These are phyloP conservation scores for Liolophura sinensis DNA, from an alignment of 1,140 invertebrate genomes.

Conservation along the genomic window DNA sequence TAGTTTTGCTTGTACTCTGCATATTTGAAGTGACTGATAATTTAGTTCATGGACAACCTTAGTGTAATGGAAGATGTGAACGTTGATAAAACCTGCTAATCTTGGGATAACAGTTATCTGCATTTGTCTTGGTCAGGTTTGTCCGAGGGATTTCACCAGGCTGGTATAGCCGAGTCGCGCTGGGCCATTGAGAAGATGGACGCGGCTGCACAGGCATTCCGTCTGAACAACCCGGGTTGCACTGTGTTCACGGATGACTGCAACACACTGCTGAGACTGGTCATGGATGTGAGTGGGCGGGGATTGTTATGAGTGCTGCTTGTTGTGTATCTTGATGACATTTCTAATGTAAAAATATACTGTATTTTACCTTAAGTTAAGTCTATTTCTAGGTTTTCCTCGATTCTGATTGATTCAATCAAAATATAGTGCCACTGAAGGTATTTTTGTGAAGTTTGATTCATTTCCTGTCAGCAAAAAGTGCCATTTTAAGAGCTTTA, in stretches of 20 bases:
- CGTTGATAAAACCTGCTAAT: background rate
- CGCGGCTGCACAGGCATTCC: conserved; percentile 78
- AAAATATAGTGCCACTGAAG: no score
- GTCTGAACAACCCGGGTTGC: conserved; percentile 75
- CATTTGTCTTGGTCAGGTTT: conserved; percentile 43
- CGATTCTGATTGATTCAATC: no score
- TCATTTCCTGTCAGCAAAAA: no score
- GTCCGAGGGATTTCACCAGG: conserved; percentile 68
- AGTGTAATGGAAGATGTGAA: background rate
- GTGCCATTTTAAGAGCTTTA: no score
- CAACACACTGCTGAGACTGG: conserved; percentile 71
- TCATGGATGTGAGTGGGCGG: conserved; percentile 64
- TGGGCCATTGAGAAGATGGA: conserved; percentile 86
- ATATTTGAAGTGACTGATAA: no score
- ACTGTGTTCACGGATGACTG: conserved; percentile 82
- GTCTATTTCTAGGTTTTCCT: no score
- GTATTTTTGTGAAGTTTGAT: no score
- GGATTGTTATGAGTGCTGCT: background rate
- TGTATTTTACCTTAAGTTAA: no score
- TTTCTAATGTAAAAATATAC: background rate
- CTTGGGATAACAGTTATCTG: background rate
- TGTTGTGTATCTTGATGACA: background rate
- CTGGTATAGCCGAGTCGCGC: conserved; percentile 69
- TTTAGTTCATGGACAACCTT: no score
- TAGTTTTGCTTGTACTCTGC: background rate